phyloP scores from a whole-genome alignment of 2,888 invertebrate species.

The Nezara viridula region DNA sequence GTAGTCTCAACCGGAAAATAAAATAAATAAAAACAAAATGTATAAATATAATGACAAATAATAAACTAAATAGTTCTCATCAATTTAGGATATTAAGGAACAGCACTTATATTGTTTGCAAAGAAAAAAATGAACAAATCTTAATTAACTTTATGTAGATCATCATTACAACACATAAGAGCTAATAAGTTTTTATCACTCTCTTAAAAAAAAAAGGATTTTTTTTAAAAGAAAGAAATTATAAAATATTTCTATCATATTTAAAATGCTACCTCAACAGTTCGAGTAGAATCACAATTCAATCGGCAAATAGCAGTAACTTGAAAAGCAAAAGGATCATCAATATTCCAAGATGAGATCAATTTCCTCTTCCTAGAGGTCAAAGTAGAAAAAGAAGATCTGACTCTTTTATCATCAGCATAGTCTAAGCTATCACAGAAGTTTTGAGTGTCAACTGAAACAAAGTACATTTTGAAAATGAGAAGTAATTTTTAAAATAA shows the following conservation, averaged over 20 bases:
- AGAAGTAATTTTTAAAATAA: neutral
- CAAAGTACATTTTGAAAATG: neutral
- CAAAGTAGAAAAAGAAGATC: constrained; percentile 75
- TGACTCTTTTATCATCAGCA: constrained; percentile 72
- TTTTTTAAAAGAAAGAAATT: neutral
- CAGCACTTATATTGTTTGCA: neutral
- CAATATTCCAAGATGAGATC: constrained; percentile 80
- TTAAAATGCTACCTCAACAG: constrained; percentile 75
- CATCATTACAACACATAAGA: no score
- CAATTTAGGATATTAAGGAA: neutral
- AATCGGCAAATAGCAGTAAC: constrained; percentile 81
- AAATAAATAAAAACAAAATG: neutral
- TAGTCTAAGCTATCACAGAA: constrained; percentile 72
- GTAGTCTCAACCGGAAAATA: neutral
- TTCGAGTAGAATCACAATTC: constrained; percentile 83
- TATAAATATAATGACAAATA: neutral
- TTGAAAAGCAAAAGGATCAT: constrained; percentile 78
- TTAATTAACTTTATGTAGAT: no score
- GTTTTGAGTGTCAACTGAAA: constrained; percentile 71
- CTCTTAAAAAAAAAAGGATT: neutral
- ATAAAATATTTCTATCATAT: neutral
- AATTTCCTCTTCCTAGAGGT: constrained; percentile 79
- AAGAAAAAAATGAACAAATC: neutral
- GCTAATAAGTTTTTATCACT: neutral
- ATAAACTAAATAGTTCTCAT: neutral